These are phyloP conservation scores for Heliconius aoede DNA, from an alignment of 2,888 invertebrate species.

Conservation along the genomic window DNA sequence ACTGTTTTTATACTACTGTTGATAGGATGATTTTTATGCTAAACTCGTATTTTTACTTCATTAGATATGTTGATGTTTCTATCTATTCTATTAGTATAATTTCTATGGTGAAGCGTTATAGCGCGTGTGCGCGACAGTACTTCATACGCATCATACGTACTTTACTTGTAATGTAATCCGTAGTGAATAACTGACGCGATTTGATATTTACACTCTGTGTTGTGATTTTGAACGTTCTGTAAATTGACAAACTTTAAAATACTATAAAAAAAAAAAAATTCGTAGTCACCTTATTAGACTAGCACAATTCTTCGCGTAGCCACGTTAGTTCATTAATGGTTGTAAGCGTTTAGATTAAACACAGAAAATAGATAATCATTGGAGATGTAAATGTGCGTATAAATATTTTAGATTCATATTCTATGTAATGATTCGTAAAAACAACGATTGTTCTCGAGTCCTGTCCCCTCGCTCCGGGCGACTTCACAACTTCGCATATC, in stretches of 20 bases:
- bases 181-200: constrained; percentile 66
- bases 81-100: constrained; percentile 18
- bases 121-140: constrained; percentile 45
- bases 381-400: constrained; percentile 74
- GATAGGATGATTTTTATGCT: constrained; percentile 4
- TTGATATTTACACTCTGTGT: constrained; percentile 84
- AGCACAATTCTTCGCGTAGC: constrained; percentile 84
- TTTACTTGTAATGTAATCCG: constrained; percentile 70
- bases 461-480: constrained; percentile 65
- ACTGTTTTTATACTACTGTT: constrained; percentile 16
- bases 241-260: constrained; percentile 79
- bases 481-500: constrained; percentile 83
- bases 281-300: constrained; percentile 82
- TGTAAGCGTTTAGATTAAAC: constrained; percentile 78
- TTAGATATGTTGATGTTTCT: constrained; percentile 16
- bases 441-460: constrained; percentile 78
- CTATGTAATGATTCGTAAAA: constrained; percentile 79
- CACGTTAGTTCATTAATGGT: constrained; percentile 75
- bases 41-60: constrained; percentile 19
- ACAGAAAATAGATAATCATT: constrained; percentile 72
- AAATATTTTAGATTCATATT: constrained; percentile 73
- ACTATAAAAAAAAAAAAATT: constrained; percentile 61
- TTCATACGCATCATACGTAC: constrained; percentile 63
- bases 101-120: constrained; percentile 12
- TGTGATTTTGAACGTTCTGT: constrained; percentile 84